Conservation (phyloP, 2,797 vertebrate genomes). For the Molossus molossus region DNA sequence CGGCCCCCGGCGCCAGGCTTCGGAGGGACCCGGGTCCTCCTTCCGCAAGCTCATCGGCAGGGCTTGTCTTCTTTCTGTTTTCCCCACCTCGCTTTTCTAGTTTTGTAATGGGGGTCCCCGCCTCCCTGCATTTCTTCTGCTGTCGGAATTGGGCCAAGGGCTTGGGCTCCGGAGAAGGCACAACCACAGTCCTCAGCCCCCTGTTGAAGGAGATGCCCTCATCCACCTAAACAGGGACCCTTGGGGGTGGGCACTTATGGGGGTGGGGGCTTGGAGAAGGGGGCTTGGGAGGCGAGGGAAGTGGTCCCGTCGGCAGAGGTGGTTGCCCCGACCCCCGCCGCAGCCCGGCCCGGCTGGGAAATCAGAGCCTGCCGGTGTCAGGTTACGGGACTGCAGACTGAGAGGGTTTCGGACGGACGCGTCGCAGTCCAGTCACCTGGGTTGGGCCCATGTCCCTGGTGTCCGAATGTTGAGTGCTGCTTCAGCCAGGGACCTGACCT, state of each 20-base stretch:
- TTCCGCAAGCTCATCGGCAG: background rate
- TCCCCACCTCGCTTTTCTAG: background rate
- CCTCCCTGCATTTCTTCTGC: background rate
- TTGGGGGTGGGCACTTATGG: background rate
- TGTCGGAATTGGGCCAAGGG: background rate
- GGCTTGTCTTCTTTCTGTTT: background rate
- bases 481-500: background rate
- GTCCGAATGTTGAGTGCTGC: background rate
- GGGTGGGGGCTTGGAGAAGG: background rate
- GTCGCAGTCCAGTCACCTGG: background rate
- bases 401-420: background rate
- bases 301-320: background rate
- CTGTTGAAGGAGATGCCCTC: slow-evolving; percentile 4
- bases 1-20: background rate
- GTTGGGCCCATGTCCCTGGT: background rate
- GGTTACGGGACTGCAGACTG: slow-evolving; percentile 67
- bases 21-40: background rate
- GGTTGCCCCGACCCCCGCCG: background rate
- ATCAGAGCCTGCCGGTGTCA: slow-evolving; percentile 67
- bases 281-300: background rate
- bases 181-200: background rate
- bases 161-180: background rate
- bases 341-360: background rate
- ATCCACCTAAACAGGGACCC: background rate
- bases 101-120: background rate